Evolutionary conservation across 2,113 vertebrate genomes (phyloP).

Genomic region (Megaleporinus macrocephalus): DNA sequence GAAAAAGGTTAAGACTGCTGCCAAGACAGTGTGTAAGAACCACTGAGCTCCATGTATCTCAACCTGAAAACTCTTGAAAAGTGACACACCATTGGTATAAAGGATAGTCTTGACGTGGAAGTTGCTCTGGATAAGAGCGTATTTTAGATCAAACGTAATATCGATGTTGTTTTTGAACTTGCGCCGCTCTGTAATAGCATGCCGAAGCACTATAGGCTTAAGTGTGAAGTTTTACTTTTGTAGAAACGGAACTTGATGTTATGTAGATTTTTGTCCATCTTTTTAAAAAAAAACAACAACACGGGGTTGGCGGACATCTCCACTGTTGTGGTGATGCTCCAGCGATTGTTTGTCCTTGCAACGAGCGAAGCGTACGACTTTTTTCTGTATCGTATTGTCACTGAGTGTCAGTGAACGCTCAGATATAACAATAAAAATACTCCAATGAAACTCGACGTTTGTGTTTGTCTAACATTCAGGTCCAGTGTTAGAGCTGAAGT

Average conservation of each 20-base stretch:
- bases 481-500: not conserved
- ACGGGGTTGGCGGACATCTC: not conserved
- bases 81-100: conserved; percentile 26
- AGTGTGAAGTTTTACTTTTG: conserved; percentile 27
- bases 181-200: conserved; percentile 22
- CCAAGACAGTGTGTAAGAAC: conserved; percentile 31
- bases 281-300: not conserved
- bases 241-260: conserved; percentile 24
- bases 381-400: conserved; percentile 20
- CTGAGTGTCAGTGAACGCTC: conserved; percentile 14
- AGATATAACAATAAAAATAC: conserved; percentile 33
- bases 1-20: conserved; percentile 26
- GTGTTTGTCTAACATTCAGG: not conserved
- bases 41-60: conserved; percentile 10
- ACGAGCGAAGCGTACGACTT: not conserved
- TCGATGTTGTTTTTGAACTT: conserved; percentile 6
- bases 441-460: not conserved
- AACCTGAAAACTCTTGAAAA: not conserved
- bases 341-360: not conserved
- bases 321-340: not conserved
- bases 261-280: conserved; percentile 9
- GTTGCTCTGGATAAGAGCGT: conserved; percentile 44
- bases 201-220: conserved; percentile 17
- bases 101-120: conserved; percentile 38
- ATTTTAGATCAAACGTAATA: conserved; percentile 13